Conservation (phyloP, 1,140 invertebrate species). For the Bursaphelenchus mucronatus region DNA sequence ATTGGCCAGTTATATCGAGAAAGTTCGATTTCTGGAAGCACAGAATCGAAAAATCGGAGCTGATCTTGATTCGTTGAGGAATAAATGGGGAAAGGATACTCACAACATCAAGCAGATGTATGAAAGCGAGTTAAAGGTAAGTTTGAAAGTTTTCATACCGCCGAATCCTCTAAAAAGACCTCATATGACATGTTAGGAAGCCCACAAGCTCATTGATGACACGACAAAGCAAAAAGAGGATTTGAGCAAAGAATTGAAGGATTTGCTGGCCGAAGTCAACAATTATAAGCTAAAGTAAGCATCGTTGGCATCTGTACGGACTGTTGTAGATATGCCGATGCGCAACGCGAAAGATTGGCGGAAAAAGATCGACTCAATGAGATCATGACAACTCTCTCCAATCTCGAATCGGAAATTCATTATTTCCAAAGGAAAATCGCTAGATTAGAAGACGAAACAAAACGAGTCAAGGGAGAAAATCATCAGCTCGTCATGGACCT, state of each 20-base stretch:
- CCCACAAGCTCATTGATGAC: conserved; percentile 47
- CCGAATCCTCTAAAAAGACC: neutral
- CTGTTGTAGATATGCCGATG: conserved; percentile 46
- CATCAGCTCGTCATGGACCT: conserved; percentile 40
- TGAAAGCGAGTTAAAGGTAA: conserved; percentile 62
- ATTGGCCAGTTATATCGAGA: conserved; percentile 64
- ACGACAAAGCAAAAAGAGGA: conserved; percentile 25
- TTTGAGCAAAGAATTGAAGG: conserved; percentile 33
- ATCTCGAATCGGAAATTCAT: conserved; percentile 47
- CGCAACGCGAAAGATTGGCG: conserved; percentile 31
- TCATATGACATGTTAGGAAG: conserved; percentile 24
- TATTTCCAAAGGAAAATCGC: conserved; percentile 43
- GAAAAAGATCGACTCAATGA: conserved; percentile 44
- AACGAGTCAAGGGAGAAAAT: conserved; percentile 50
- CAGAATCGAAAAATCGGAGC: conserved; percentile 63
- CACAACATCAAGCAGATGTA: conserved; percentile 63
- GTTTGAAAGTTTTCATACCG: neutral
- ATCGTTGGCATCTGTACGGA: neutral
- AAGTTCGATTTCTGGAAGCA: conserved; percentile 65
- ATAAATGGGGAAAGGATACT: conserved; percentile 64
- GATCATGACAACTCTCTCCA: conserved; percentile 35
- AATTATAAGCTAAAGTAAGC: conserved; percentile 36
- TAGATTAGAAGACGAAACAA: conserved; percentile 43
- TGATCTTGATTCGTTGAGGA: conserved; percentile 62
- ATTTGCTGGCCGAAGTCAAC: conserved; percentile 39